phyloP scores from a whole-genome alignment of 2,888 invertebrate genomes.

The Ochropleura leucogaster region DNA sequence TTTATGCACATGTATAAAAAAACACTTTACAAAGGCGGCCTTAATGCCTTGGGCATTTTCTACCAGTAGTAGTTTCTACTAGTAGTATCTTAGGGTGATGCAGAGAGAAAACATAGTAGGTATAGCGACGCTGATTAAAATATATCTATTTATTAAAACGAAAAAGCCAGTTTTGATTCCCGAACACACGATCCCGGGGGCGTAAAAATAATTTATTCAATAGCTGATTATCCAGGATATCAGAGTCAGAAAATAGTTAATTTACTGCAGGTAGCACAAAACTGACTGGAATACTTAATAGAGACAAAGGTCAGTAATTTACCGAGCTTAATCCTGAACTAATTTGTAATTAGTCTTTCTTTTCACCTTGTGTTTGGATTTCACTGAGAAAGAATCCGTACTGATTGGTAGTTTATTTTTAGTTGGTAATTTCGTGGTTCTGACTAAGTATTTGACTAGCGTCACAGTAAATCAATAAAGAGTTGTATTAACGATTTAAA shows the following conservation, averaged over 20 bases:
- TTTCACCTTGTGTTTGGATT: constrained; percentile 27
- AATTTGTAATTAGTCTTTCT: constrained; percentile 46
- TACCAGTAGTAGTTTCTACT: too few species aligned
- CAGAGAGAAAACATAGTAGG: too few species aligned
- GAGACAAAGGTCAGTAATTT: constrained; percentile 59
- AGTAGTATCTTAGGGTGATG: too few species aligned
- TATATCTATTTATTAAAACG: constrained; percentile 10
- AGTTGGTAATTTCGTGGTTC: background rate
- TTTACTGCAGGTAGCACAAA: constrained; percentile 47
- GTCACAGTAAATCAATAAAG: background rate
- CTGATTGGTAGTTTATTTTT: constrained; percentile 13
- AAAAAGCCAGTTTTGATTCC: constrained; percentile 28
- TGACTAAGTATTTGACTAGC: background rate
- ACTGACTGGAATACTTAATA: constrained; percentile 66
- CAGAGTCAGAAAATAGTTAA: constrained; percentile 53
- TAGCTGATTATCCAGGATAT: constrained; percentile 56
- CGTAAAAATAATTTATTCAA: constrained; percentile 62
- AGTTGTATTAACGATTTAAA: background rate
- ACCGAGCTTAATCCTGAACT: constrained; percentile 54
- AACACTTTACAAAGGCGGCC: too few species aligned
- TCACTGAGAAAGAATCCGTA: constrained; percentile 17
- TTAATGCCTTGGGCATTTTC: too few species aligned
- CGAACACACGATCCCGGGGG: background rate
- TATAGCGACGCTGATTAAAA: too few species aligned
- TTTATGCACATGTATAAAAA: too few species aligned